Conservation (phyloP, 1,140 invertebrate genomes). For the Formica selysi region DNA sequence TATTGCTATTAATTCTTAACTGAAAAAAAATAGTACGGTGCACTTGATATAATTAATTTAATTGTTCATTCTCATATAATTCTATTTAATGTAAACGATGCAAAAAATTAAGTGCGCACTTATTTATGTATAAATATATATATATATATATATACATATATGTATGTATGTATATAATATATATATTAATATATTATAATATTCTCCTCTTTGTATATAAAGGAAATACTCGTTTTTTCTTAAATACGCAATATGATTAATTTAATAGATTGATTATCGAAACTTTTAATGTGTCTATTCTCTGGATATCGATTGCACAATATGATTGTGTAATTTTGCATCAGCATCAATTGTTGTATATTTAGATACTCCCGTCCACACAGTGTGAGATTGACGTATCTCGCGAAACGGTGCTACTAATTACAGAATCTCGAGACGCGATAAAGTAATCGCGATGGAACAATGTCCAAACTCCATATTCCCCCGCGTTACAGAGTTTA, state of each 20-base stretch:
- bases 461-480: not conserved
- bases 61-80: too few species aligned
- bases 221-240: not conserved
- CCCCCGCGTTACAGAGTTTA: not conserved
- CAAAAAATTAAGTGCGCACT: too few species aligned
- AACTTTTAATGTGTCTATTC: not conserved
- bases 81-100: too few species aligned
- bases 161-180: too few species aligned
- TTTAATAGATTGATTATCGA: not conserved
- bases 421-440: not conserved
- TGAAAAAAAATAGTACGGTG: not conserved
- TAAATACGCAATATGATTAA: not conserved
- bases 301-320: not conserved
- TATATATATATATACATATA: too few species aligned
- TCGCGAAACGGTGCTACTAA: not conserved
- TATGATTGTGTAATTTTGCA: not conserved
- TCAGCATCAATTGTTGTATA: not conserved
- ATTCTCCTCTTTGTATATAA: not conserved
- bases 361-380: not conserved
- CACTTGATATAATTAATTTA: too few species aligned
- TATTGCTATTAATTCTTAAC: slow-evolving; percentile 9
- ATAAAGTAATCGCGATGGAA: not conserved
- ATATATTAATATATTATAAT: too few species aligned
- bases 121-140: too few species aligned
- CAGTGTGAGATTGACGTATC: not conserved